Percentiles rank a stretch among this genome's conserved stretches.
Conservation (phyloP, 53 echinoderm and acorn worm genomes). For the Astropecten irregularis region DNA sequence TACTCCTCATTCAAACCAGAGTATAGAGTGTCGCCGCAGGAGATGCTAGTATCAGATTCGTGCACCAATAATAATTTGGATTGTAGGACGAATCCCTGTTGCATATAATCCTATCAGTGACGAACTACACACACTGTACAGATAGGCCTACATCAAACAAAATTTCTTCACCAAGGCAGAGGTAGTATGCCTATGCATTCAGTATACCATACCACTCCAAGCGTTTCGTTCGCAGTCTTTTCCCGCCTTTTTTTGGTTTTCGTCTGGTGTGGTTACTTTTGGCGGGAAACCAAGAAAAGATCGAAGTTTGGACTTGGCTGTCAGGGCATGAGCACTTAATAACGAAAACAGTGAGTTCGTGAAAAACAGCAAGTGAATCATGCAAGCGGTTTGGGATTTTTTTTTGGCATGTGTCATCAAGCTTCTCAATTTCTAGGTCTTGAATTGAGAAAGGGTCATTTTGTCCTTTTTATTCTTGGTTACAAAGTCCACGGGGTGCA, state of each 20-base stretch:
- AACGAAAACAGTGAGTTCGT: slow-evolving; percentile 41
- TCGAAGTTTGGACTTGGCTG: not conserved
- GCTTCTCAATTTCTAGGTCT: too few relatives aligned
- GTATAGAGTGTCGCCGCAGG: slow-evolving; percentile 5
- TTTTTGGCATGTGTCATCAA: too few relatives aligned
- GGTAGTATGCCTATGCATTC: too few relatives aligned
- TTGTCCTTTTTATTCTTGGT: too few relatives aligned
- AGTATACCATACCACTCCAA: not conserved
- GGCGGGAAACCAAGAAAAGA: slow-evolving; percentile 26
- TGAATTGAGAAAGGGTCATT: too few relatives aligned
- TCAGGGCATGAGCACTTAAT: slow-evolving; percentile 42
- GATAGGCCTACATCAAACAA: too few relatives aligned
- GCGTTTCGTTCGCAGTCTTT: slow-evolving; percentile 2
- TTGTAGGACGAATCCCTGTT: slow-evolving; percentile 4
- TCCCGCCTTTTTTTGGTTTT: not conserved
- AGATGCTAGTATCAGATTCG: slow-evolving; percentile 32
- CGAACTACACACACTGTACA: too few relatives aligned
- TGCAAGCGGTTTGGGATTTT: too few relatives aligned
- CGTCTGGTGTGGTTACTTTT: too few relatives aligned
- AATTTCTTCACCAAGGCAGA: too few relatives aligned
- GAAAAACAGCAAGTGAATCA: slow-evolving; percentile 48
- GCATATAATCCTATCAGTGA: slow-evolving; percentile 25
- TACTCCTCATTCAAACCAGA: slow-evolving; percentile 42
- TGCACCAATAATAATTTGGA: slow-evolving; percentile 48
- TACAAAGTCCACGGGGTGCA: too few relatives aligned